phyloP scores from a whole-genome alignment of 2,888 invertebrate species.

The Tethea ocularis region DNA sequence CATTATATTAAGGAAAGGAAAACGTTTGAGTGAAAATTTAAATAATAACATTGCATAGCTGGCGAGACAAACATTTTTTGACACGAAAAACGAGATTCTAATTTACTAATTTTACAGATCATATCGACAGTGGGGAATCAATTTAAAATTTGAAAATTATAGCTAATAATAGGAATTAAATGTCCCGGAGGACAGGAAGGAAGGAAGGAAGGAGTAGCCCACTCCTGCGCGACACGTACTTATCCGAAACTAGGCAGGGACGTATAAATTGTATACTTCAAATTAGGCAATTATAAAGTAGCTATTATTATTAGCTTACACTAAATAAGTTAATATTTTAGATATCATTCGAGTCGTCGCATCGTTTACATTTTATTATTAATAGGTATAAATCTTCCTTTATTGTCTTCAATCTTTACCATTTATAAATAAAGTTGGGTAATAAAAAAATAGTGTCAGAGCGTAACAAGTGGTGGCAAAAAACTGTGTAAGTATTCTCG shows the following conservation, averaged over 20 bases:
- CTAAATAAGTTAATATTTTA: conserved; percentile 75
- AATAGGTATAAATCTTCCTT: conserved; percentile 81
- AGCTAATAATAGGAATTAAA: not conserved
- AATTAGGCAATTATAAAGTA: conserved; percentile 52
- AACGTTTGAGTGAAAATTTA: too few species aligned
- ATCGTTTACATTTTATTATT: conserved; percentile 73
- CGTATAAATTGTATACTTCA: conserved; percentile 51
- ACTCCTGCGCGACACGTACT: conserved; percentile 31
- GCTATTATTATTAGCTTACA: conserved; percentile 62
- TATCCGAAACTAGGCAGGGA: conserved; percentile 45
- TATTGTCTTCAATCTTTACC: conserved; percentile 81
- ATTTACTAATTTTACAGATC: too few species aligned
- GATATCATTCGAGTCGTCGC: conserved; percentile 73
- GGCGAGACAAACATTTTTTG: not conserved
- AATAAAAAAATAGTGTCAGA: conserved; percentile 52
- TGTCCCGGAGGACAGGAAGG: not conserved
- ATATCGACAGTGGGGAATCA: not conserved
- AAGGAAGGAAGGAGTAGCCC: not conserved
- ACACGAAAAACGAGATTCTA: too few species aligned
- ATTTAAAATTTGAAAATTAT: too few species aligned
- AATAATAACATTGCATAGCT: not conserved
- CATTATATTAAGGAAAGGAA: not conserved
- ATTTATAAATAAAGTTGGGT: conserved; percentile 72
- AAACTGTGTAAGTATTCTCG: conserved; percentile 52
- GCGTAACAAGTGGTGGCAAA: conserved; percentile 75